Evolutionary conservation across 2,888 invertebrate genomes (phyloP), one percentile per base, ranked within the genome.

Genomic region (Catocala nupta): DNA sequence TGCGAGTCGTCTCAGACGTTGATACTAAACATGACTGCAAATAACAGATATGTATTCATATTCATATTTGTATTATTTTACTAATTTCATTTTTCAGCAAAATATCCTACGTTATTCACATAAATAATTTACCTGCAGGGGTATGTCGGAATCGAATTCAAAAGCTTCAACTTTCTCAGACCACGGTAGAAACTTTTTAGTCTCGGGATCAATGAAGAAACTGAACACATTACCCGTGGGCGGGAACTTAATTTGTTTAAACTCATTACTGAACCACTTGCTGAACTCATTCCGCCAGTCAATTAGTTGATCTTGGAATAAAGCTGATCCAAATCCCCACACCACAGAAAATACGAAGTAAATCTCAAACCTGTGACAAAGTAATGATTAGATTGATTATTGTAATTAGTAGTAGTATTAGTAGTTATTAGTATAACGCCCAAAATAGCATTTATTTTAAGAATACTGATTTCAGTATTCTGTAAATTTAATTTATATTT

Each of bases 201-300:
- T 96, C 78, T 98, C 97, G 0, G 95, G 94, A 80, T 99, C 98
- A 63, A 99, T 98, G 87, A 96, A 99, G 89, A 96, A 99, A 81
- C 97, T 97, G 86, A 99, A 99, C 0, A 99, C 96, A 55, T 96
- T 98, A 3, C 97, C 98, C 1, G 95, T 95, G 0, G 95, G 83
- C 0, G 99, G 99, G 89, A 99, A 98, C 89, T 97, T 98, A 34
- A 99, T 96, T 0, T 97, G 95, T 90, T 98, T 99, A 88, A 98
- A 99, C 90, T 99, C 99, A 71, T 96, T 97, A 16, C 96, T 94
- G 95, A 98, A 99, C 99, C 99, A 99, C 88, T 98, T 99, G 83
- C 97, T 98, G 87, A 99, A 99, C 84, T 99, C 99, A 75, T 97
- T 97, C 49, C 99, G 96, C 96, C 98, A 98, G 86, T 99, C 99